A percentile compares a stretch with the other conserved stretches of the same genome.
phyloP scores from a whole-genome alignment of 2,797 vertebrate species.

The Micrastur ruficollis region DNA sequence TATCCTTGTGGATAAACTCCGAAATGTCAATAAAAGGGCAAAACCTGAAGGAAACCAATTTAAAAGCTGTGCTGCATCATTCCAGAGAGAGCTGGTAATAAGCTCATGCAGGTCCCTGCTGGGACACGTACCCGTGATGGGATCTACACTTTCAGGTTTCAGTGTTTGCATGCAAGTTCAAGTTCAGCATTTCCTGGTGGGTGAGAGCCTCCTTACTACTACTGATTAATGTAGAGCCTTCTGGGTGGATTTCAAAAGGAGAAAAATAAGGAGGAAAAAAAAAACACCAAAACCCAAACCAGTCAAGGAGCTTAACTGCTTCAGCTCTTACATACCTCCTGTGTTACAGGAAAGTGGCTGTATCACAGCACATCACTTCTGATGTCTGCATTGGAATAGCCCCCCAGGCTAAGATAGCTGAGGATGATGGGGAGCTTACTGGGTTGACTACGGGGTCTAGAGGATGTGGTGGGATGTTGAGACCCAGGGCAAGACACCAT shows the following conservation, averaged over 20 bases:
- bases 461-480: not conserved
- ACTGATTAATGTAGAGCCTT: not conserved
- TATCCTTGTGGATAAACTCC: not conserved
- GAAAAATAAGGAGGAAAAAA: not conserved
- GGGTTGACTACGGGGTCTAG: not conserved
- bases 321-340: not conserved
- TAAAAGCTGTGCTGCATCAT: not conserved
- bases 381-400: not conserved
- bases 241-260: not conserved
- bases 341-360: not conserved
- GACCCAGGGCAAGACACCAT: rapidly evolving
- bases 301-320: not conserved
- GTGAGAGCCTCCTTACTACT: not conserved
- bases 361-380: not conserved
- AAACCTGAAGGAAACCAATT: not conserved
- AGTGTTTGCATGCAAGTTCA: not conserved
- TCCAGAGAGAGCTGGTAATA: not conserved
- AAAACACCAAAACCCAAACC: rapidly evolving
- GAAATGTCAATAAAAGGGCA: not conserved
- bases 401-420: not conserved
- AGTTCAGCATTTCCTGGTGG: not conserved
- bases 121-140: rapidly evolving
- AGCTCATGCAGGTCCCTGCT: not conserved
- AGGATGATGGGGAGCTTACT: not conserved
- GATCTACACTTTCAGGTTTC: not conserved